Conservation (phyloP, 2,888 invertebrate genomes). For the Drosophila antonietae region DNA sequence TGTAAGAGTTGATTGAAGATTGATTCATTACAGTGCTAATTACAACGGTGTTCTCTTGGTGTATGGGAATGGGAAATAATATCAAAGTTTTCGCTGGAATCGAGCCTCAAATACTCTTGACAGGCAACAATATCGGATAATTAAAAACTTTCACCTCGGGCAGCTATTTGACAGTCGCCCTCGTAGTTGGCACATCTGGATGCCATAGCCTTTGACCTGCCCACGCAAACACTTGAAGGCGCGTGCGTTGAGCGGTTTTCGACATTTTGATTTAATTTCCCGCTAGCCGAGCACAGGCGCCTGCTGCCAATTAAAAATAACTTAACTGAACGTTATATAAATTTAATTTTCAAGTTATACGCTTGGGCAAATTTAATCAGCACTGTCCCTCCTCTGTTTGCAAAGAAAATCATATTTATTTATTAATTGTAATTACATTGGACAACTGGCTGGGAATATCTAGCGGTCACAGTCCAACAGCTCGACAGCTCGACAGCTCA, state of each 20-base stretch:
- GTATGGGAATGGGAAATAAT: slow-evolving; percentile 15
- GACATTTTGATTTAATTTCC: slow-evolving; percentile 71
- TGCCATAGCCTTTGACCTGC: slow-evolving; percentile 43
- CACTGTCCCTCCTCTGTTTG: slow-evolving; percentile 35
- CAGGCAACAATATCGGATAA: slow-evolving; percentile 55
- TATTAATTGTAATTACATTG: slow-evolving; percentile 76
- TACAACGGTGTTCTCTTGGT: slow-evolving; percentile 12
- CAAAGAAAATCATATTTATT: slow-evolving; percentile 74
- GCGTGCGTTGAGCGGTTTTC: slow-evolving; percentile 36
- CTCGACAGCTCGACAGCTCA: slow-evolving; percentile 17
- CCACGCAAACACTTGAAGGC: slow-evolving; percentile 19
- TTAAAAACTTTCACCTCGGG: slow-evolving; percentile 50
- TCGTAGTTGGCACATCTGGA: slow-evolving; percentile 19
- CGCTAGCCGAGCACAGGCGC: slow-evolving; percentile 26
- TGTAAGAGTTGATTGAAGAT: slow-evolving; percentile 28
- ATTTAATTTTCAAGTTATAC: slow-evolving; percentile 61
- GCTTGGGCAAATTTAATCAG: slow-evolving; percentile 55
- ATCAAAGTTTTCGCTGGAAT: slow-evolving; percentile 3
- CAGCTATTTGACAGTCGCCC: slow-evolving; percentile 15
- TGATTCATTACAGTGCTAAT: slow-evolving; percentile 33
- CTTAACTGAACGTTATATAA: slow-evolving; percentile 61
- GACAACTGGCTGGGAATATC: slow-evolving; percentile 41
- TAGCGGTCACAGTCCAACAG: background rate
- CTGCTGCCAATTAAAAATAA: slow-evolving; percentile 70
- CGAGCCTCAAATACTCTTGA: slow-evolving; percentile 22